Percentiles rank a stretch among this genome's conserved stretches.
Conservation (phyloP, 2,888 invertebrate genomes). For the Furcula furcula region DNA sequence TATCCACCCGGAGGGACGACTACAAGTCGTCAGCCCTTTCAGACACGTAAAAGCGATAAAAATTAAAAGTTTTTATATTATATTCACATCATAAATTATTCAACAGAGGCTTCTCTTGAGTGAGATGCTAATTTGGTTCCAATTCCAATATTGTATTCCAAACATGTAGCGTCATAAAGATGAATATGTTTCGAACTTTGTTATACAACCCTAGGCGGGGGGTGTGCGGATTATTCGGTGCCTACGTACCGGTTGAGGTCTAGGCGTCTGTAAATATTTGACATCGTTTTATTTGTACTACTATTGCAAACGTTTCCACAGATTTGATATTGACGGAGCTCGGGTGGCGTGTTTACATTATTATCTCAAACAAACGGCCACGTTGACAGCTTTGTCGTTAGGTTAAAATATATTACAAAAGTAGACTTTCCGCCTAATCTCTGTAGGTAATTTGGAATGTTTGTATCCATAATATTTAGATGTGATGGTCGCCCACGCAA, state of each 20-base stretch:
- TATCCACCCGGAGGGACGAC: slow-evolving; percentile 16
- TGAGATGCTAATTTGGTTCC: slow-evolving; percentile 57
- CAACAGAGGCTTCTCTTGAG: slow-evolving; percentile 42
- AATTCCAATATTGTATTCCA: slow-evolving; percentile 58
- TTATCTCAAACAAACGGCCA: slow-evolving; percentile 24
- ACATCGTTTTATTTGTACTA: slow-evolving; percentile 34
- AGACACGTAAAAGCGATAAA: slow-evolving; percentile 35
- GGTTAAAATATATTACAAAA: slow-evolving; percentile 25
- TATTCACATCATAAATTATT: slow-evolving; percentile 46
- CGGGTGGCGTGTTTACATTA: slow-evolving; percentile 23
- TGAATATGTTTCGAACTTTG: slow-evolving; percentile 27
- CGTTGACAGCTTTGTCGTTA: slow-evolving; percentile 24
- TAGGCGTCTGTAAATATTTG: slow-evolving; percentile 41
- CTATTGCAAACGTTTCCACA: not conserved
- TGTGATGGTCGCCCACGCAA: slow-evolving; percentile 59
- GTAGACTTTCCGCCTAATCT: slow-evolving; percentile 27
- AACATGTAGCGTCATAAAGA: slow-evolving; percentile 48
- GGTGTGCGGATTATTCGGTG: slow-evolving; percentile 24
- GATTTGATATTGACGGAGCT: slow-evolving; percentile 3
- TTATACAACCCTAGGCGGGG: slow-evolving; percentile 15
- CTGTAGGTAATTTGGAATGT: slow-evolving; percentile 52
- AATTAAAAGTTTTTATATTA: slow-evolving; percentile 39
- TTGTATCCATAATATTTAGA: slow-evolving; percentile 64
- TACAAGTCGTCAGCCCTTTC: slow-evolving; percentile 22
- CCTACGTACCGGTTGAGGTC: slow-evolving; percentile 28